Percentiles rank a stretch among this genome's conserved stretches.
Evolutionary conservation across 2,113 vertebrate genomes (phyloP).

Genomic region (Chloropsis cyanopogon): DNA sequence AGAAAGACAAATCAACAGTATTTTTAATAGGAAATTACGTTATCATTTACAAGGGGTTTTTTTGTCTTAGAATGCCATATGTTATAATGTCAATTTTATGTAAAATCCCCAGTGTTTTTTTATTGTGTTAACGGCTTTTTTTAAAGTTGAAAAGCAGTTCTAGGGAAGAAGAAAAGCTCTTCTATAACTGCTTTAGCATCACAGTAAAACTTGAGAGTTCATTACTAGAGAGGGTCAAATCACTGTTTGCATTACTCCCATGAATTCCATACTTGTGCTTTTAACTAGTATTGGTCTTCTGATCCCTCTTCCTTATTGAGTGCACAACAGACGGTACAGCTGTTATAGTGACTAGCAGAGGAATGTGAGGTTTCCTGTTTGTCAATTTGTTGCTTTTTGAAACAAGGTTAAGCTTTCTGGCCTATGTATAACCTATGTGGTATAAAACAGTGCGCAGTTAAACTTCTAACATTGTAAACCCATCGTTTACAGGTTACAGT

Average conservation of each 20-base stretch:
- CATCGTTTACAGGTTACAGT: not conserved
- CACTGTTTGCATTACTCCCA: not conserved
- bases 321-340: not conserved
- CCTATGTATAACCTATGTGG: accelerated
- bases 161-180: not conserved
- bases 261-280: not conserved
- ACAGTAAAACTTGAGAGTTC: not conserved
- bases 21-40: not conserved
- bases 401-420: not conserved
- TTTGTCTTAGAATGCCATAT: not conserved
- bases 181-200: not conserved
- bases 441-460: not conserved
- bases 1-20: not conserved
- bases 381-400: not conserved
- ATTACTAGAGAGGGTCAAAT: not conserved
- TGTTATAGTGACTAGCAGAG: not conserved
- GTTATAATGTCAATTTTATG: not conserved
- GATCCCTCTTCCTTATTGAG: not conserved
- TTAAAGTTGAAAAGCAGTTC: not conserved
- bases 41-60: not conserved
- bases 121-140: not conserved
- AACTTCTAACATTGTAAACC: not conserved
- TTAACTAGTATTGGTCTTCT: not conserved
- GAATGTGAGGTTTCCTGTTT: not conserved
- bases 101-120: not conserved